Evolutionary conservation across 1,140 invertebrate genomes (phyloP), one percentile per base, ranked within the genome.

Genomic region (Drosophila prosaltans): DNA sequence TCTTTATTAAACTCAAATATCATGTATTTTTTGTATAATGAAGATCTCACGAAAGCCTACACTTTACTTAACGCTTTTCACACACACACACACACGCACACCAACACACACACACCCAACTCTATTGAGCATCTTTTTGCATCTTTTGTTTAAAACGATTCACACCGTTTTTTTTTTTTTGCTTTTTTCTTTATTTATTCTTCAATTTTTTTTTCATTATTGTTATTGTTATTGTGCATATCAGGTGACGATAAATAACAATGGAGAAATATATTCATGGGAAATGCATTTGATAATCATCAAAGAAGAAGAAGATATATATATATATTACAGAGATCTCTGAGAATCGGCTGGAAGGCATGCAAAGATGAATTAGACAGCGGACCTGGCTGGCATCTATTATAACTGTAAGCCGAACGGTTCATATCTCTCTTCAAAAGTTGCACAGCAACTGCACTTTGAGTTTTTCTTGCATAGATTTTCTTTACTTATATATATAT

Each of bases 181-280:
- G 8, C 6, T 36, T n/a, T 24, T 1, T 21, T 40, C 28, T 26
- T 26, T n/a, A 2, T 2, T 21, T 24, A 2, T 2, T 21, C 2
- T 16, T 65, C 9, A 10, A 39, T 30, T n/a, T 51, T 30, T 32
- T 40, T 28, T 57, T n/a, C 5, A 9, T 54, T 63, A 11, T 36
- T 39, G 11, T 28, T 32, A 65, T 30, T 72, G 54, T 63, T 71
- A 69, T 69, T 72, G 28, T 58, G 45, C 28, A 36, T 48, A 63
- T 24, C 24, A 40, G 40, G 36, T 75, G 45, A 51, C 45, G 45
- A 51, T 51, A 26, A 51, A 61, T 41, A 65, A 61, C 40, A 68
- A 58, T 36, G 45, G 45, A 21, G 24, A 51, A 26, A 48, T 43
- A 51, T 51, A n/a, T 26, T 24, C 45, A 51, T 51, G 45, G 45